Evolutionary conservation across 2,888 invertebrate species (phyloP).

Genomic region (Leptopilina drosophilae): DNA sequence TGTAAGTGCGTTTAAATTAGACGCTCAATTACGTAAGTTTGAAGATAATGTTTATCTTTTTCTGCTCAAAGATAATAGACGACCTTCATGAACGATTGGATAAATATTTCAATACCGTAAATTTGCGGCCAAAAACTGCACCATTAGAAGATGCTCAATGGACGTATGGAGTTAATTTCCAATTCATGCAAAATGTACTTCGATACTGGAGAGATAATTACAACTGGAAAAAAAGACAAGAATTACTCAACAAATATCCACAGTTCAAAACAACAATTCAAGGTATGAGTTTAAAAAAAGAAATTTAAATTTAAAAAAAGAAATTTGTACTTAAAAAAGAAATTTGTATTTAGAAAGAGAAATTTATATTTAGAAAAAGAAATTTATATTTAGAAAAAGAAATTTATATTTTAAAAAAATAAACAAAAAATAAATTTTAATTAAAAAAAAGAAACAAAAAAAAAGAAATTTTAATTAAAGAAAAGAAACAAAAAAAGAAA

Average conservation of each 20-base stretch:
- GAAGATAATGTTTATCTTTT: constrained; percentile 7
- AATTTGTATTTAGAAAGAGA: neutral
- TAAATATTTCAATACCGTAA: constrained; percentile 58
- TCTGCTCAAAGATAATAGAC: constrained; percentile 78
- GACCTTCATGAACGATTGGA: constrained; percentile 82
- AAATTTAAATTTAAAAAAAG: neutral
- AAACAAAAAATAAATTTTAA: too few relatives aligned
- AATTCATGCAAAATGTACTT: constrained; percentile 82
- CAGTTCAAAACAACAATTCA: constrained; percentile 88
- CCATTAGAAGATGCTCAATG: constrained; percentile 85
- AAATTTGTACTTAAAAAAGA: neutral
- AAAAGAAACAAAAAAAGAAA: too few relatives aligned
- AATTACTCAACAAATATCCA: constrained; percentile 84
- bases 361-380: neutral
- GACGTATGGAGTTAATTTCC: constrained; percentile 89
- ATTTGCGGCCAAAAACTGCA: constrained; percentile 77
- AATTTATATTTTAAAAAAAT: too few relatives aligned
- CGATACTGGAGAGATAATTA: constrained; percentile 89
- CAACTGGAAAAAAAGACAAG: constrained; percentile 84
- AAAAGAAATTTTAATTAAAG: too few relatives aligned
- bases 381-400: neutral
- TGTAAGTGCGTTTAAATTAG: neutral
- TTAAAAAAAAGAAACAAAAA: too few relatives aligned
- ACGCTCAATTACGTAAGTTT: neutral
- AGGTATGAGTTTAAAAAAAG: constrained; percentile 73